Percentiles rank a stretch among this genome's conserved stretches.
Conservation (phyloP, 2,888 invertebrate species). For the Stenodema calcarata region DNA sequence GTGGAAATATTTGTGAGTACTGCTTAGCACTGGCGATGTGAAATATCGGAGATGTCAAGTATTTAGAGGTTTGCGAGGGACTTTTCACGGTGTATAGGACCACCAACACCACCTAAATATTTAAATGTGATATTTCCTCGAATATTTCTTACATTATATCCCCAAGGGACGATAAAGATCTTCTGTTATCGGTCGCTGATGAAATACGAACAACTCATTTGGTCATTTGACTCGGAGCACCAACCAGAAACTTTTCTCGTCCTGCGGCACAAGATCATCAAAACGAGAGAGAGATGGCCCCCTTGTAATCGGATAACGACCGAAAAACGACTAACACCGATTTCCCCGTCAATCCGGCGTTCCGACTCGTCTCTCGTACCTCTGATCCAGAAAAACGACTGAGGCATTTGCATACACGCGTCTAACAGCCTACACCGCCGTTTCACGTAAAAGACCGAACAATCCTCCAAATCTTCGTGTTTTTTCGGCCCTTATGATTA, state of each 20-base stretch:
- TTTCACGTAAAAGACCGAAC: background rate
- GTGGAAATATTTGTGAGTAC: too few relatives aligned
- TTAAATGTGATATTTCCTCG: too few relatives aligned
- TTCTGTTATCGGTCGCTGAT: too few relatives aligned
- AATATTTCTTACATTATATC: too few relatives aligned
- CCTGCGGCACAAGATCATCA: background rate
- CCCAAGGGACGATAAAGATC: too few relatives aligned
- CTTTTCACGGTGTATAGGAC: too few relatives aligned
- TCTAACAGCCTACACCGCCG: background rate
- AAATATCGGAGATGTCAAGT: too few relatives aligned
- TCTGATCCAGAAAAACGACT: background rate
- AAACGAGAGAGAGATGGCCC: background rate
- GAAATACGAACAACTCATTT: too few relatives aligned
- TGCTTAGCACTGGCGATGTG: too few relatives aligned
- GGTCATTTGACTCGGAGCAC: too few relatives aligned
- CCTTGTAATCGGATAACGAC: background rate
- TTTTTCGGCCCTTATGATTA: background rate
- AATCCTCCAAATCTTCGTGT: background rate
- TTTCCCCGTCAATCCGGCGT: background rate
- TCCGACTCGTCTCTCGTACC: background rate
- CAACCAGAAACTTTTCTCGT: background rate
- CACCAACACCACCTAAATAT: too few relatives aligned
- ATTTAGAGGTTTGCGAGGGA: too few relatives aligned
- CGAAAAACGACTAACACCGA: background rate
- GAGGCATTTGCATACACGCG: background rate